Evolutionary conservation across 2,888 invertebrate species (phyloP).

Genomic region (Erebia palarica): DNA sequence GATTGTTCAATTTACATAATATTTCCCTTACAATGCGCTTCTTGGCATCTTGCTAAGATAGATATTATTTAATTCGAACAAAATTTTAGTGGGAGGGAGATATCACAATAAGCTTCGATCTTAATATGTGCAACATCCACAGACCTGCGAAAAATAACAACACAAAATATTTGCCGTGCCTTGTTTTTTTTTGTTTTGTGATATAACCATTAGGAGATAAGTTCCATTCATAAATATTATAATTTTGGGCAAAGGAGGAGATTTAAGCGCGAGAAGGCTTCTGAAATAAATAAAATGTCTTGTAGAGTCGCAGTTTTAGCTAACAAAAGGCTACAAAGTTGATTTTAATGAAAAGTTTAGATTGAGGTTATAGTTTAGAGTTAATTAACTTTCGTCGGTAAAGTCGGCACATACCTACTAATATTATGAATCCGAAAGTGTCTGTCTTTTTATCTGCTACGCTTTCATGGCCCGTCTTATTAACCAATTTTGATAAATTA

Average conservation of each 20-base stretch:
- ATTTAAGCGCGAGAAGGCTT: conserved; percentile 14
- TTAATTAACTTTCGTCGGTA: conserved; percentile 17
- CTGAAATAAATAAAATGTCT: conserved; percentile 34
- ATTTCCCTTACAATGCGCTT: conserved; percentile 29
- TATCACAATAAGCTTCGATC: too few species aligned
- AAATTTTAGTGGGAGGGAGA: too few species aligned
- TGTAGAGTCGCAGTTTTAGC: conserved; percentile 13
- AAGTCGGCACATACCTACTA: neutral
- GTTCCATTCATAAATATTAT: neutral
- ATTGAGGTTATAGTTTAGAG: conserved; percentile 4
- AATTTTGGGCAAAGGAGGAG: conserved; percentile 11
- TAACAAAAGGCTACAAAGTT: conserved; percentile 14
- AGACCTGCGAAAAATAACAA: too few species aligned
- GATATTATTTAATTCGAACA: neutral
- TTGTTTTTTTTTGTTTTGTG: too few species aligned
- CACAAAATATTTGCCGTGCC: too few species aligned
- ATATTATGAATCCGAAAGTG: too few species aligned
- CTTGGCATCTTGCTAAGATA: neutral
- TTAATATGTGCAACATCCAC: too few species aligned
- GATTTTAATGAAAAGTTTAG: conserved; percentile 6
- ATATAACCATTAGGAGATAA: too few species aligned
- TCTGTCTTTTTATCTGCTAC: too few species aligned
- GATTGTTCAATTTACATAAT: conserved; percentile 49
- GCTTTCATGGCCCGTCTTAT: too few species aligned
- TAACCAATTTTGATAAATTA: too few species aligned